A percentile compares a stretch with the other conserved stretches of the same genome.
These are phyloP conservation scores for Lydus trimaculatus DNA, from an alignment of 2,888 invertebrate genomes.

Conservation along the genomic window DNA sequence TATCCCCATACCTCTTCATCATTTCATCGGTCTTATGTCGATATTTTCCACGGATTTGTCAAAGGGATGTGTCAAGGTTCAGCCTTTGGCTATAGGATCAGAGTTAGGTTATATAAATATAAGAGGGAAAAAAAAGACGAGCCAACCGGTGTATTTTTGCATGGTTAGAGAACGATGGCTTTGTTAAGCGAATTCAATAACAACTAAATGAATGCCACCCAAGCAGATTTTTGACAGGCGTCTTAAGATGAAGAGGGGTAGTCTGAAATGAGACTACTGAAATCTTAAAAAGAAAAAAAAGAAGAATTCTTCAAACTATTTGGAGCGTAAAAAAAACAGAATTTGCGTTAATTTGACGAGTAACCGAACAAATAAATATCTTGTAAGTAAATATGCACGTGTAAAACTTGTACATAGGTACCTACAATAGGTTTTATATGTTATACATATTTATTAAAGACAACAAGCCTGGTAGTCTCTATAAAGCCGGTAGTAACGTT, in stretches of 20 bases:
- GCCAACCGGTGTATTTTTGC: neutral
- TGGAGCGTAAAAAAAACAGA: neutral
- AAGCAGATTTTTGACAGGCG: constrained; percentile 1
- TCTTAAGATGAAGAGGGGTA: neutral
- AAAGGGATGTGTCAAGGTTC: constrained; percentile 10
- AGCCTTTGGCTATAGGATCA: neutral
- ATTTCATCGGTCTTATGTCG: neutral
- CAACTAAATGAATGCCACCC: constrained; percentile 5
- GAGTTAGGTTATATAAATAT: too few relatives aligned
- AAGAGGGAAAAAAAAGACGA: neutral
- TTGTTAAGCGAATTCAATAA: constrained; percentile 8
- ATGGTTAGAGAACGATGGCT: constrained; percentile 10
- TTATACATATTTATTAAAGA: neutral
- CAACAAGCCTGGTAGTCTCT: constrained; percentile 8
- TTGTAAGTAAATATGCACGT: constrained; percentile 5
- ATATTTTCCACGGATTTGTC: constrained; percentile 19
- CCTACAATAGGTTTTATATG: too few relatives aligned
- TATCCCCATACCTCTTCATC: constrained; percentile 6
- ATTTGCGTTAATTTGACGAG: constrained; percentile 13
- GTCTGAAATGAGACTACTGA: neutral
- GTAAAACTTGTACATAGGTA: neutral
- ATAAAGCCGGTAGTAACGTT: constrained; percentile 20
- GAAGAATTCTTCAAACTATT: neutral
- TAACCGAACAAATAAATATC: neutral
- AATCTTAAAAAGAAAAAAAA: neutral